These are phyloP conservation scores for Cygnus atratus DNA, from an alignment of 2,113 vertebrate species.

Conservation along the genomic window DNA sequence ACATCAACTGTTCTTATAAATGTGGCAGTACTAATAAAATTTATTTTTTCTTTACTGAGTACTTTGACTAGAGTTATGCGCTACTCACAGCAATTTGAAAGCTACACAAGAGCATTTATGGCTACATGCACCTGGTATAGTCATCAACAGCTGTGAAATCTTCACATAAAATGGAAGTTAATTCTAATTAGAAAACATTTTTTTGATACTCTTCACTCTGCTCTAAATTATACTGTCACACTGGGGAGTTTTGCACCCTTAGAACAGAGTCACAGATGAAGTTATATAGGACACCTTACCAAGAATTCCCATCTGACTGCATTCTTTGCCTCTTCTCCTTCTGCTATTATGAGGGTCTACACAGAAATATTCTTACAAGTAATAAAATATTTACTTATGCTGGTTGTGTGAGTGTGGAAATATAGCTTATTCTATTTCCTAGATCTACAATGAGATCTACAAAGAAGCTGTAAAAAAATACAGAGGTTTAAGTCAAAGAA, in stretches of 20 bases:
- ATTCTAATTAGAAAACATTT: neutral
- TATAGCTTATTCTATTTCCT: neutral
- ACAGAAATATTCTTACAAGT: neutral
- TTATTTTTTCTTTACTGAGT: neutral
- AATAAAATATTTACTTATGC: neutral
- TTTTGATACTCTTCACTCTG: neutral
- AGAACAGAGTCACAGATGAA: neutral
- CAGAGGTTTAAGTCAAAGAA: neutral
- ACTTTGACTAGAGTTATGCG: neutral
- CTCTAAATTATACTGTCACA: neutral
- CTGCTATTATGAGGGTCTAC: neutral
- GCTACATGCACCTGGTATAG: neutral
- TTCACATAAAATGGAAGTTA: neutral
- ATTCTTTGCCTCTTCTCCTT: neutral
- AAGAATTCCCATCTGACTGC: neutral
- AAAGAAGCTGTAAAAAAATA: neutral
- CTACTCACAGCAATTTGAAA: neutral
- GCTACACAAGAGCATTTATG: neutral
- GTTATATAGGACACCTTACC: neutral
- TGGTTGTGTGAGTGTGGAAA: neutral
- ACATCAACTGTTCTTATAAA: neutral
- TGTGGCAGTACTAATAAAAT: rapidly evolving
- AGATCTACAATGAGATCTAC: neutral
- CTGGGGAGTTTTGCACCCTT: neutral
- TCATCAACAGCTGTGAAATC: neutral